A percentile compares a stretch with the other conserved stretches of the same genome.
phyloP scores from a whole-genome alignment of 2,888 invertebrate species.

The Aphrophora alni region DNA sequence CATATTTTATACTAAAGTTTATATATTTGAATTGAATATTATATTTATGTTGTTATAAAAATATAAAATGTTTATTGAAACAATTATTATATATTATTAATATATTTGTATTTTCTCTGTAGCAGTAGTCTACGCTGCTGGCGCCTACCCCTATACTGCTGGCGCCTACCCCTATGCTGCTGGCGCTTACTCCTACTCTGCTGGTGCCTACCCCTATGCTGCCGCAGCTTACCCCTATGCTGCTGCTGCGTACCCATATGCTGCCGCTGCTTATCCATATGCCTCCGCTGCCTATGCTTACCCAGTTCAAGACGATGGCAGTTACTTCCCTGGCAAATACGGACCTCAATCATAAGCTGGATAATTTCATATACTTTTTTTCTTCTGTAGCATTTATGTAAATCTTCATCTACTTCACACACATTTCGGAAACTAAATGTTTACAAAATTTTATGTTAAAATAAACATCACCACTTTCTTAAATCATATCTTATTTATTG shows the following conservation, averaged over 20 bases:
- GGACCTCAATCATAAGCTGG: not conserved
- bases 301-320: not conserved
- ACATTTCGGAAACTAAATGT: not conserved
- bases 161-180: conserved; percentile 21
- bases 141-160: not conserved
- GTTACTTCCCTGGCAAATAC: not conserved
- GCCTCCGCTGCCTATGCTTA: not conserved
- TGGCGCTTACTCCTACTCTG: conserved; percentile 44
- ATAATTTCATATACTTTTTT: not conserved
- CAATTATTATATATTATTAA: too few relatives aligned
- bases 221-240: conserved; percentile 27
- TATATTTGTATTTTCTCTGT: too few relatives aligned
- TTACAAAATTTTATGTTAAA: not conserved
- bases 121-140: not conserved
- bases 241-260: conserved; percentile 16
- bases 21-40: too few relatives aligned
- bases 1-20: too few relatives aligned
- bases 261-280: not conserved
- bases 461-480: not conserved
- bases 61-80: too few relatives aligned
- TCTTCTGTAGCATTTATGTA: not conserved
- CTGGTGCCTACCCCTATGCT: conserved; percentile 38
- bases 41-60: too few relatives aligned
- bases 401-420: not conserved
- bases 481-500: too few relatives aligned